Base-by-base conservation (phyloP, 2,797 vertebrate genomes). In the Sebastes hubbsi region DNA sequence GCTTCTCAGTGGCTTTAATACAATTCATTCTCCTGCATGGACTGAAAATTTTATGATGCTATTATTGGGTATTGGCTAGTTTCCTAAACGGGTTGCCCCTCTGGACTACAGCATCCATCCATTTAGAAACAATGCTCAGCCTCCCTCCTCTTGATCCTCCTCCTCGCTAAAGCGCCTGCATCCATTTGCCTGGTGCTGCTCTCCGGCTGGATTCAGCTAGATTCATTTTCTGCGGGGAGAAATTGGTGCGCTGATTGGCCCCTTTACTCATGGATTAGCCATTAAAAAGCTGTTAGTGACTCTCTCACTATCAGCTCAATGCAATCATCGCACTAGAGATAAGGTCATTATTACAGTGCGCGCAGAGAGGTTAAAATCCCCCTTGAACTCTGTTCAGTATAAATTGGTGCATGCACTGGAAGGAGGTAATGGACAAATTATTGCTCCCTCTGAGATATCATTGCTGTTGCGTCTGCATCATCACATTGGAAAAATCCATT, bases 231-330 rank as follows among this genome's bases (percentile, higher is more conserved):
- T 91, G 88, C 16, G 76, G 82, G 90, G 88, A 89, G 89, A 92
- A 92, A 94, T 94, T 93, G 90, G 78, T 88, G 88, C 69, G 22
- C 87, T 92, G 95, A 93, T 94, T 95, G 92, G 89, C 91, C 91
- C 93, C 88, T 93, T 93, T 91, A 89, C 94, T 95, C 93, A 92
- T 95, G 92, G 94, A 94, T 95, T 95, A 95, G 93, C 92, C 89
- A 95, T 95, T 95, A 95, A 95, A 95, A 95, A 94, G 94, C 93
- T 94, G 93, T 94, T 95, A 93, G 94, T 72, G 83, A 90, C 88
- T 93, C 87, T 92, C 90, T 87, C 82, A 80, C 85, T 92, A 92
- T 92, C 92, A 88, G 86, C 80, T 80, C 88, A 90, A 89, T 89
- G 88, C 92, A 94, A 94, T 94, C 91, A 93, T 92, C 32, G 69